These are phyloP conservation scores for Mimas tiliae DNA, from an alignment of 2,888 invertebrate genomes.

Conservation along the genomic window DNA sequence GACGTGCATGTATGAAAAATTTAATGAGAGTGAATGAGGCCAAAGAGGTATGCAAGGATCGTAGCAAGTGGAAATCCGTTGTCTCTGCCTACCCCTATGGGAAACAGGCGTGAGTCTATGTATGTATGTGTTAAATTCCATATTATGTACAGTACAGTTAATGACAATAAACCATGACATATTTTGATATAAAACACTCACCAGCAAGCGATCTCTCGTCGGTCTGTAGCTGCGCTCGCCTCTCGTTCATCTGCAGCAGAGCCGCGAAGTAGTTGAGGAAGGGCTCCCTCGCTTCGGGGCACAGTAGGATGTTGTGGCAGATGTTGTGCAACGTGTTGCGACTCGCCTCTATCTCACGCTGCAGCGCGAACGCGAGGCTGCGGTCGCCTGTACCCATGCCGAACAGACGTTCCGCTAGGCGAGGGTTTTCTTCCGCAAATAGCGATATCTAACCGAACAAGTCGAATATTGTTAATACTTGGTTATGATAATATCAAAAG, in stretches of 20 bases:
- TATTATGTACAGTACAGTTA: too few relatives aligned
- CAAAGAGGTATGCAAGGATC: too few relatives aligned
- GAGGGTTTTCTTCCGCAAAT: slow-evolving; percentile 96
- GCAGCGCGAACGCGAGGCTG: slow-evolving; percentile 88
- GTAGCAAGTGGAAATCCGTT: too few relatives aligned
- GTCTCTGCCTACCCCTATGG: too few relatives aligned
- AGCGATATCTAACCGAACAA: slow-evolving; percentile 86
- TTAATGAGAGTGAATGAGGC: too few relatives aligned
- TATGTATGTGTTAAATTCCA: too few relatives aligned
- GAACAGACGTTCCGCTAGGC: slow-evolving; percentile 90
- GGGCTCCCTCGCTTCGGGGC: slow-evolving; percentile 90
- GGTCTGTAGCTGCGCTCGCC: slow-evolving; percentile 94
- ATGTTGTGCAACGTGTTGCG: slow-evolving; percentile 91
- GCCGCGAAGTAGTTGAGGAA: slow-evolving; percentile 92
- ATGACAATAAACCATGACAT: too few relatives aligned
- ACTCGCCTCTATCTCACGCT: slow-evolving; percentile 91
- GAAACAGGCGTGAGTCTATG: too few relatives aligned
- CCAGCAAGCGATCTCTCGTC: slow-evolving; percentile 93
- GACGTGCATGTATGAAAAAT: too few relatives aligned
- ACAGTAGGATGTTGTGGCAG: slow-evolving; percentile 93
- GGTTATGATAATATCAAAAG: neutral
- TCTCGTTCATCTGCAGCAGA: slow-evolving; percentile 92
- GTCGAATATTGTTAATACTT: neutral
- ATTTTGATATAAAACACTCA: slow-evolving; percentile 42
- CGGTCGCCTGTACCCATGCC: slow-evolving; percentile 86